phyloP scores from a whole-genome alignment of 2,888 invertebrate species.

The Teleogryllus oceanicus region DNA sequence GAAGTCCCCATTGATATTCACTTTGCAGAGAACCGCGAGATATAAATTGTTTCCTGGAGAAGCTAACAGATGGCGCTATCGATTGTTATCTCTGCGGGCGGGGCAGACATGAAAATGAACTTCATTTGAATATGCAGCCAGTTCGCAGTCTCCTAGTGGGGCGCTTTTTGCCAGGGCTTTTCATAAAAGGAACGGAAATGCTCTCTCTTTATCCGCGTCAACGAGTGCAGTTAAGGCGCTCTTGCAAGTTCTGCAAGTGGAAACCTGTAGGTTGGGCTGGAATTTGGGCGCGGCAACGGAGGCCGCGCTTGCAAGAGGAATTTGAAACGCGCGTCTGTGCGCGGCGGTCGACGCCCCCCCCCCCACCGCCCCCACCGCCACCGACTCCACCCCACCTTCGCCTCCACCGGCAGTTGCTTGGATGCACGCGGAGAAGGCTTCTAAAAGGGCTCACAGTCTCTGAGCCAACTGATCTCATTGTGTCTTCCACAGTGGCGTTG shows the following conservation, averaged over 20 bases:
- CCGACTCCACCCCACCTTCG: neutral
- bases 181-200: neutral
- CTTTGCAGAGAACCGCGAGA: conserved; percentile 9
- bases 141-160: conserved; percentile 9
- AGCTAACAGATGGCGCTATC: conserved; percentile 27
- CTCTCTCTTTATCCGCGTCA: neutral
- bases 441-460: no score
- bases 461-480: no score
- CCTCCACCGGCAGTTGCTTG: neutral
- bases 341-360: neutral
- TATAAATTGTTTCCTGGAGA: conserved; percentile 10
- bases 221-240: neutral
- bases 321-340: conserved; percentile 5
- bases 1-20: conserved; percentile 18
- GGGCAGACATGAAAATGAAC: conserved; percentile 21
- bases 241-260: neutral
- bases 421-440: no score
- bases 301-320: neutral
- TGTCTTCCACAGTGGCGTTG: no score
- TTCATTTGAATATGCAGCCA: conserved; percentile 19
- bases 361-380: neutral
- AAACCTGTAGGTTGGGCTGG: neutral
- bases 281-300: neutral
- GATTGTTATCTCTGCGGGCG: conserved; percentile 25
- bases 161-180: conserved; percentile 5